Conservation (phyloP, 1,140 invertebrate species). For the Zaprionus vittiger region DNA sequence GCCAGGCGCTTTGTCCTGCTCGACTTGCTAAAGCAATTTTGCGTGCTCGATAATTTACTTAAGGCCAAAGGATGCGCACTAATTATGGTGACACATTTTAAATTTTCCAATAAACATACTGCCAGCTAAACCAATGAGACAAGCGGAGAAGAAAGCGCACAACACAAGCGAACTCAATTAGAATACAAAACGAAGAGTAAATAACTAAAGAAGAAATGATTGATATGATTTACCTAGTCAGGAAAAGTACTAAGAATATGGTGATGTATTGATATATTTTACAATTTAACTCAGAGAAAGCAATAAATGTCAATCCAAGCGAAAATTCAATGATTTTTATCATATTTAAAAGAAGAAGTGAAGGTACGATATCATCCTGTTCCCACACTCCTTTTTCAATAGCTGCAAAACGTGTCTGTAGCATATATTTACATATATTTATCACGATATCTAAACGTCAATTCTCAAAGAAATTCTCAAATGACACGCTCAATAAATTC, state of each 20-base stretch:
- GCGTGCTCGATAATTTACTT: slow-evolving; percentile 75
- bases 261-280: fast-evolving
- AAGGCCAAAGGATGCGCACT: slow-evolving; percentile 47
- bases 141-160: background rate
- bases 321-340: background rate
- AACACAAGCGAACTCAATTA: background rate
- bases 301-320: background rate
- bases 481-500: slow-evolving; percentile 25
- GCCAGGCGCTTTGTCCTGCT: slow-evolving; percentile 66
- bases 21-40: slow-evolving; percentile 64
- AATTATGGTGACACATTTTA: slow-evolving; percentile 43
- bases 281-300: background rate
- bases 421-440: background rate
- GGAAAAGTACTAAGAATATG: background rate
- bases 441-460: slow-evolving; percentile 10
- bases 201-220: background rate
- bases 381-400: background rate
- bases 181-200: background rate
- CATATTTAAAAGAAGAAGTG: background rate
- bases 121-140: background rate
- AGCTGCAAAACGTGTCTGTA: background rate
- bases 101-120: slow-evolving; percentile 48
- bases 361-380: background rate
- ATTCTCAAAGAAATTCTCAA: slow-evolving; percentile 8
- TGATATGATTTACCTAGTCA: background rate